Evolutionary conservation across 2,113 vertebrate species (phyloP).

Genomic region (Dendrocopos noguchii): DNA sequence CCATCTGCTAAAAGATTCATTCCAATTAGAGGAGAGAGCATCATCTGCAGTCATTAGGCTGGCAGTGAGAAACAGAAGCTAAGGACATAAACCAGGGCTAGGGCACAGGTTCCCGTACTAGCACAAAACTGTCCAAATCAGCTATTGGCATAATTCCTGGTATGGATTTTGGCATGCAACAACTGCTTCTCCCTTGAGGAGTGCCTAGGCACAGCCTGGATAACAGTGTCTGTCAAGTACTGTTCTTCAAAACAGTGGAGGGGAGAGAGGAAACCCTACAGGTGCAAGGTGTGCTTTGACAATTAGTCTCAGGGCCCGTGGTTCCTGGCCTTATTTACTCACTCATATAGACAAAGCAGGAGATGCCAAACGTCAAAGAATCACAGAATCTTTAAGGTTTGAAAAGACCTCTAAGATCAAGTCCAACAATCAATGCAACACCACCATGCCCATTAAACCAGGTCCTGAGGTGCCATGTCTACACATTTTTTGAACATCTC

Average conservation of each 20-base stretch:
- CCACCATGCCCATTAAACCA: no score
- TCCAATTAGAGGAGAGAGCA: not conserved
- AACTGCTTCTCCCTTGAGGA: not conserved
- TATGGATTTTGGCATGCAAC: not conserved
- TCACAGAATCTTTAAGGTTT: no score
- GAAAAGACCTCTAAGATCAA: no score
- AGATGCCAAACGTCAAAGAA: not conserved
- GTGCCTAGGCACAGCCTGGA: not conserved
- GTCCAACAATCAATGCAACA: no score
- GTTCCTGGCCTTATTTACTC: not conserved
- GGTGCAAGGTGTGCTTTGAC: not conserved
- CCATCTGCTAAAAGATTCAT: not conserved
- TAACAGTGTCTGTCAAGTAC: not conserved
- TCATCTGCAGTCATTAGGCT: not conserved
- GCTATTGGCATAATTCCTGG: not conserved
- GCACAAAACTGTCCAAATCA: not conserved
- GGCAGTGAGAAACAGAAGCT: not conserved
- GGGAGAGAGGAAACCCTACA: rapidly evolving
- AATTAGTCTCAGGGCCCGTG: no score
- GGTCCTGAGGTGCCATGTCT: no score
- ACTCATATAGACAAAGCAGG: not conserved
- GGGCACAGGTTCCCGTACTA: not conserved
- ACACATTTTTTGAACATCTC: no score
- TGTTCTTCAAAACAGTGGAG: rapidly evolving
- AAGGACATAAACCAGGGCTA: not conserved